phyloP scores from a whole-genome alignment of 2,113 vertebrate genomes.

The Nicator chloris region DNA sequence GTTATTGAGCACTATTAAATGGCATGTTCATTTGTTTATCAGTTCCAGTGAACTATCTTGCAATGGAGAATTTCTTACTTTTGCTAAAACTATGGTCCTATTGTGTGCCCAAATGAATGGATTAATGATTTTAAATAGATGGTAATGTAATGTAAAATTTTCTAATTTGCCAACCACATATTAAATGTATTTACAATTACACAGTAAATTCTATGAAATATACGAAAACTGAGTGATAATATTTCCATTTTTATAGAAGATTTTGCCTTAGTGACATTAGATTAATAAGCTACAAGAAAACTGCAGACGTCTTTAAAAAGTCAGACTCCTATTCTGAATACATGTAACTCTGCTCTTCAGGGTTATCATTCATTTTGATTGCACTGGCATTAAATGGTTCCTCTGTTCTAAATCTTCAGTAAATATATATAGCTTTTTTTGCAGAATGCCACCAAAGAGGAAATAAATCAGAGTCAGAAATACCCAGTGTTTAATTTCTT shows the following conservation, averaged over 20 bases:
- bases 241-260: conserved; percentile 3
- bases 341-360: neutral
- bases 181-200: neutral
- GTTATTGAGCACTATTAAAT: neutral
- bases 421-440: neutral
- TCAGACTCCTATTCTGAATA: neutral
- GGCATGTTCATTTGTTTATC: neutral
- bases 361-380: conserved; percentile 29
- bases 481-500: neutral
- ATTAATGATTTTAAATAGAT: neutral
- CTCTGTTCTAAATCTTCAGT: conserved; percentile 30
- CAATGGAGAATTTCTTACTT: neutral
- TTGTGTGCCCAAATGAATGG: neutral
- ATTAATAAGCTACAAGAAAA: neutral
- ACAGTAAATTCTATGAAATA: neutral
- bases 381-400: neutral
- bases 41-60: neutral
- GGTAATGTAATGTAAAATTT: neutral
- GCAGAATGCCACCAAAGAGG: neutral
- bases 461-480: neutral
- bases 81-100: neutral
- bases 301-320: neutral
- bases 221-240: neutral
- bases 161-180: neutral
- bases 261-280: neutral